Evolutionary conservation across 2,113 vertebrate species (phyloP).

Genomic region (Stictonetta naevosa): DNA sequence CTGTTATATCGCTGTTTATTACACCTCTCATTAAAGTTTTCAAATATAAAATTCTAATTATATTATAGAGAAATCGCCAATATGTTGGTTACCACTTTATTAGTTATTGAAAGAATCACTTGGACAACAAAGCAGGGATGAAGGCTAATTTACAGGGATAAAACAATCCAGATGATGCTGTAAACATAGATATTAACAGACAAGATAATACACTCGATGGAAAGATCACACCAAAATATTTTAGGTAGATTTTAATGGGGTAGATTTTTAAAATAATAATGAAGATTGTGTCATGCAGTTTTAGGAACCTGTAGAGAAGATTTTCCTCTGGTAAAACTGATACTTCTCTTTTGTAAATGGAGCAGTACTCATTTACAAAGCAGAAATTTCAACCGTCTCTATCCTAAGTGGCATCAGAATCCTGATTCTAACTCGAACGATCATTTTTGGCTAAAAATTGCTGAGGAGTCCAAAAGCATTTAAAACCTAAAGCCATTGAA

Average conservation of each 20-base stretch:
- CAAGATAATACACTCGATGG: neutral
- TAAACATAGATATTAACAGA: neutral
- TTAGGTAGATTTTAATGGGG: neutral
- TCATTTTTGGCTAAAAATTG: constrained; percentile 55
- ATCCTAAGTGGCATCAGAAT: constrained; percentile 51
- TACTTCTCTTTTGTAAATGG: neutral
- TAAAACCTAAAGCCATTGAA: constrained; percentile 53
- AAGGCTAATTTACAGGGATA: neutral
- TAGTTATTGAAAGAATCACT: neutral
- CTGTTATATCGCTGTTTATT: neutral
- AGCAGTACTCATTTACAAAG: neutral
- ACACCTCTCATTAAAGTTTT: constrained; percentile 13
- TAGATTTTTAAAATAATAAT: neutral
- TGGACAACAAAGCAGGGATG: neutral
- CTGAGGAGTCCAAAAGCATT: constrained; percentile 61
- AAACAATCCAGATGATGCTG: neutral
- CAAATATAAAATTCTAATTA: neutral
- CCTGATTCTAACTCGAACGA: constrained; percentile 48
- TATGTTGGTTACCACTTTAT: neutral
- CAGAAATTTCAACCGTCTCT: constrained; percentile 12
- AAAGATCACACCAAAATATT: neutral
- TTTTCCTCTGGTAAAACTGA: neutral
- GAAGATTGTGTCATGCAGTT: neutral
- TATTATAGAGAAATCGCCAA: neutral
- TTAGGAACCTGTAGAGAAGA: neutral